phyloP scores from a whole-genome alignment of 1,140 invertebrate species.

The Orchesella cincta region DNA sequence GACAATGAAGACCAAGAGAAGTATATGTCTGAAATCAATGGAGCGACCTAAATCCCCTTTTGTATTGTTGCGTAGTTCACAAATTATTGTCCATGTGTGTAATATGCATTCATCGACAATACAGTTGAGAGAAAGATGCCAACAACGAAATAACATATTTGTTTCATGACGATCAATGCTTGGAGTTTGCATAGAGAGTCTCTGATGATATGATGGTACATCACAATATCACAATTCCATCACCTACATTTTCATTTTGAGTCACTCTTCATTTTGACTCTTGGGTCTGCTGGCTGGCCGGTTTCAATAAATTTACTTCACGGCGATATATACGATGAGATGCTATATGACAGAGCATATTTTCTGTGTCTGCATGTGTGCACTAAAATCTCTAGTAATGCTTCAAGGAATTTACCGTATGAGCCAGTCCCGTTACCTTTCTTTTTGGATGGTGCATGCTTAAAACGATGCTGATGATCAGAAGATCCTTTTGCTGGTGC shows the following conservation, averaged over 20 bases:
- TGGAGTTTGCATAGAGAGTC: no score
- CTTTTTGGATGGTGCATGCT: not conserved
- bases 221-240: no score
- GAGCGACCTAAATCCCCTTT: no score
- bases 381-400: not conserved
- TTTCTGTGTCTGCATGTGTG: not conserved
- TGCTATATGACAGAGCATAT: not conserved
- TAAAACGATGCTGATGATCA: not conserved
- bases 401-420: slow-evolving; percentile 19
- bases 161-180: not conserved
- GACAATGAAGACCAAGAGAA: no score
- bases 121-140: not conserved
- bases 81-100: no score
- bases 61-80: no score
- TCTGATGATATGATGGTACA: no score
- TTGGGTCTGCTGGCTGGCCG: not conserved
- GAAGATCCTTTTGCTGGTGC: not conserved
- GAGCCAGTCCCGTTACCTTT: slow-evolving; percentile 23
- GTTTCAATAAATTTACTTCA: not conserved
- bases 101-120: no score
- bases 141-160: not conserved
- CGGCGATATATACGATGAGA: not conserved
- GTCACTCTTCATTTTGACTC: not conserved
- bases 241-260: slow-evolving; percentile 18
- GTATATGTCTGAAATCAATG: no score